These are phyloP conservation scores for Numenius phaeopus DNA, from an alignment of 2,797 vertebrate species.

Conservation along the genomic window DNA sequence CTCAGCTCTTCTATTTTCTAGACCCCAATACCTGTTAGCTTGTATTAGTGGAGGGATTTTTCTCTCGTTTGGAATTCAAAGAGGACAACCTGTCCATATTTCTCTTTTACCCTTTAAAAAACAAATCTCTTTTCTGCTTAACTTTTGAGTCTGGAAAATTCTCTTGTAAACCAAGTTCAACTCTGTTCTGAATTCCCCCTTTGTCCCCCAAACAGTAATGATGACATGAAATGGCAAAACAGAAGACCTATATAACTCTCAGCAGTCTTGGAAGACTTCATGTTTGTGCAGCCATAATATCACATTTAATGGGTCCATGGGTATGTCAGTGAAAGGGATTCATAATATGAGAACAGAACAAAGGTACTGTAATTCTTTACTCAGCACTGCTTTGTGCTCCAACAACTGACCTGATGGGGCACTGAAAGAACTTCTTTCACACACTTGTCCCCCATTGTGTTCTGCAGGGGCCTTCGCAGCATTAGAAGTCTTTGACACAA, in stretches of 20 bases:
- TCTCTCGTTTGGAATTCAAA: background rate
- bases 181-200: background rate
- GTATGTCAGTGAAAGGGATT: slow-evolving; percentile 13
- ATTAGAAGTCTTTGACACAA: slow-evolving; percentile 49
- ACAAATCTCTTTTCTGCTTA: background rate
- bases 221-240: background rate
- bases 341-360: background rate
- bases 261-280: background rate
- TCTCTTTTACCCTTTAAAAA: background rate
- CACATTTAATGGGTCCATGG: background rate
- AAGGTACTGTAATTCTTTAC: slow-evolving; percentile 36
- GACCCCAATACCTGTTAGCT: background rate
- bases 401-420: slow-evolving; percentile 43
- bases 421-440: slow-evolving; percentile 66
- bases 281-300: background rate
- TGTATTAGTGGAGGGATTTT: background rate
- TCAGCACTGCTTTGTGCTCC: slow-evolving; percentile 23
- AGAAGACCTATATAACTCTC: background rate
- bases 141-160: background rate
- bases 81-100: background rate
- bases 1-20: background rate
- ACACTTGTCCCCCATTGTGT: slow-evolving; percentile 42
- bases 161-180: background rate
- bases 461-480: slow-evolving; percentile 12
- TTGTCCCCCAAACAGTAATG: background rate